Evolutionary conservation across 2,113 vertebrate species (phyloP), one percentile per base, ranked within the genome.

Genomic region (Prolemur simus): DNA sequence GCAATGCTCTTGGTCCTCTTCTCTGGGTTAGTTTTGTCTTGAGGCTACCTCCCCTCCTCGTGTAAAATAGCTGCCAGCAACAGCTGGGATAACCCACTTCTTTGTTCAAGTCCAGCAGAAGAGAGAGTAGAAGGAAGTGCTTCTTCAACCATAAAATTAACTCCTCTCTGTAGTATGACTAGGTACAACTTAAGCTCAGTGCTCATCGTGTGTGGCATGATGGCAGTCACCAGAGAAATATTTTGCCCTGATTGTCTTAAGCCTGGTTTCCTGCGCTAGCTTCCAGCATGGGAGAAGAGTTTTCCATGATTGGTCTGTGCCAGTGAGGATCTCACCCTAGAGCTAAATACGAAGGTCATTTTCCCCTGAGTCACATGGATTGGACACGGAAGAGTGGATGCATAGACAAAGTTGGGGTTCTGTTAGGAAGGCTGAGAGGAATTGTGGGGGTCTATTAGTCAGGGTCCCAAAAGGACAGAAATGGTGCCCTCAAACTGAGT

Each of bases 1-100:
- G 60, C 45, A 52, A 2, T 73, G 10, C 23, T 81, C 71, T 76
- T 91, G 69, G 52, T 15, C 37, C 27, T 76, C 34, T 74, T 89
- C 56, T 85, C 85, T 66, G 52, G 23, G 42, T 49, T 89, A 64
- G 34, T 54, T 96, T 82, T 63, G 12, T 95, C 18, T 42, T 97
- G 32, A 29, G 32, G 23, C 68, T 87, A 52, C 8, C 3, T 94
- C 12, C n/a, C 42, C 10, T 87, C 9, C 2, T 21, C 6, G 17
- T 47, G 10, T 37, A 92, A 85, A 94, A 87, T 11, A 96, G 64
- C 78, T 95, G 11, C 32, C 20, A 68, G 9, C 32, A 63, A 23
- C 69, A 83, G 69, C 10, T 83, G 25, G 63, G n/a, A 84, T n/a
- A 76, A 34, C 34, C 8, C 39, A 49, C 15, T 71, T 39, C 25